These are phyloP conservation scores for Himalopsyche phryganea DNA, from an alignment of 1,140 invertebrate genomes.

Conservation along the genomic window DNA sequence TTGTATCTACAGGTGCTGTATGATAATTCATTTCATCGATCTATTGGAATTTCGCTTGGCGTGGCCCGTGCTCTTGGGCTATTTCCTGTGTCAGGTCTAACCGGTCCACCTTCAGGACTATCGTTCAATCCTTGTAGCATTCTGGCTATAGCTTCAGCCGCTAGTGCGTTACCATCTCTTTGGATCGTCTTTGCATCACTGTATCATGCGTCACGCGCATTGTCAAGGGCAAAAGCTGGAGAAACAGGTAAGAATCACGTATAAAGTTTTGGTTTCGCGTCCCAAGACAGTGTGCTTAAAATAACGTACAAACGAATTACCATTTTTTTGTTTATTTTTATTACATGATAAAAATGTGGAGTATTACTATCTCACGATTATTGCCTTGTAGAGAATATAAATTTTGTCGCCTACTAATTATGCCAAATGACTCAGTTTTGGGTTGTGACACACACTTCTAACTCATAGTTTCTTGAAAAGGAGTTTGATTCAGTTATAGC, in stretches of 20 bases:
- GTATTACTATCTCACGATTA: too few relatives aligned
- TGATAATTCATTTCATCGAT: conserved; percentile 14
- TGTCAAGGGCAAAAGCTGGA: conserved; percentile 1
- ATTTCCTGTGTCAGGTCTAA: conserved; percentile 25
- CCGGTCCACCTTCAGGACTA: not conserved
- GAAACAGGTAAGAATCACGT: conserved; percentile 4
- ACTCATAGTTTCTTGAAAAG: too few relatives aligned
- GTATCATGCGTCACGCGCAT: not conserved
- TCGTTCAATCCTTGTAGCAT: not conserved
- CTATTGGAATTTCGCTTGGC: conserved; percentile 15
- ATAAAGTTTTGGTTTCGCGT: not conserved
- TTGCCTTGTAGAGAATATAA: too few relatives aligned
- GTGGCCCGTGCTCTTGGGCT: conserved; percentile 22
- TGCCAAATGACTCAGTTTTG: too few relatives aligned
- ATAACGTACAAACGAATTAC: too few relatives aligned
- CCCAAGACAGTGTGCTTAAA: too few relatives aligned
- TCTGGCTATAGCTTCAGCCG: conserved; percentile 10
- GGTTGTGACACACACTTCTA: too few relatives aligned
- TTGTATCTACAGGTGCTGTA: conserved; percentile 1
- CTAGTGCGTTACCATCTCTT: conserved; percentile 12
- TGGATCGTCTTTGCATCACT: conserved; percentile 13
- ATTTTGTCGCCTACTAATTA: too few relatives aligned
- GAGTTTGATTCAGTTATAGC: too few relatives aligned
- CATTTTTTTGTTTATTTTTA: too few relatives aligned
- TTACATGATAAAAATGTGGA: too few relatives aligned